A percentile compares a stretch with the other conserved stretches of the same genome.
These are phyloP conservation scores for Pristionchus maxplancki DNA, from an alignment of 2,888 invertebrate species.

Conservation along the genomic window DNA sequence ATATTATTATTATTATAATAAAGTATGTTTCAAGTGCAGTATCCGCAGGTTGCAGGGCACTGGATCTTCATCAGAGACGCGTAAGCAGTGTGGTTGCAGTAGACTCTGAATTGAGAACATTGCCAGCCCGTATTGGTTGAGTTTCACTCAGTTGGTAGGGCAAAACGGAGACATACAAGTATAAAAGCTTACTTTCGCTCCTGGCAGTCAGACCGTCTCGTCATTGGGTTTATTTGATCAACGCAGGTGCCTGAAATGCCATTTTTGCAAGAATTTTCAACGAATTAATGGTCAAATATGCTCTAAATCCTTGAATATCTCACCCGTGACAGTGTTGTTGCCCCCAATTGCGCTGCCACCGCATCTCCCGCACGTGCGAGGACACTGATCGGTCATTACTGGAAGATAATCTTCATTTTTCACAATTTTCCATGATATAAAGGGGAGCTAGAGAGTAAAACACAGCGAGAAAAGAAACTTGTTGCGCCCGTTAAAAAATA, in stretches of 20 bases:
- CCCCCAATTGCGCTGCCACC: not conserved
- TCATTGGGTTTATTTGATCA: not conserved
- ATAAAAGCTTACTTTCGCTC: not conserved
- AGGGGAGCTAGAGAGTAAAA: not conserved
- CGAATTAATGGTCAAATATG: not conserved
- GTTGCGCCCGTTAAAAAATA: not conserved
- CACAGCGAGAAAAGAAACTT: not conserved
- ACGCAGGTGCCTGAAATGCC: not conserved
- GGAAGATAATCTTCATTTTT: not conserved
- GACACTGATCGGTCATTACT: constrained; percentile 21
- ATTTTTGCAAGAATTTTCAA: not conserved
- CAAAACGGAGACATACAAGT: not conserved
- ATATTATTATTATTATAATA: too few relatives aligned
- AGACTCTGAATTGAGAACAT: not conserved
- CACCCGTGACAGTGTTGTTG: not conserved
- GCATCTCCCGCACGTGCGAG: constrained; percentile 12
- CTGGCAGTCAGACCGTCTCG: not conserved
- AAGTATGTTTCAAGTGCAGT: not conserved
- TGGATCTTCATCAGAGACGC: not conserved
- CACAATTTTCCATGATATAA: not conserved
- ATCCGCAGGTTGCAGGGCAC: not conserved
- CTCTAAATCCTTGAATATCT: not conserved
- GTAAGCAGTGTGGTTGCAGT: constrained; percentile 1
- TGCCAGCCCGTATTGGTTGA: too few relatives aligned
- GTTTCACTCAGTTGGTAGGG: too few relatives aligned